Conservation (phyloP, 2,113 vertebrate genomes). For the Ptilonorhynchus violaceus region DNA sequence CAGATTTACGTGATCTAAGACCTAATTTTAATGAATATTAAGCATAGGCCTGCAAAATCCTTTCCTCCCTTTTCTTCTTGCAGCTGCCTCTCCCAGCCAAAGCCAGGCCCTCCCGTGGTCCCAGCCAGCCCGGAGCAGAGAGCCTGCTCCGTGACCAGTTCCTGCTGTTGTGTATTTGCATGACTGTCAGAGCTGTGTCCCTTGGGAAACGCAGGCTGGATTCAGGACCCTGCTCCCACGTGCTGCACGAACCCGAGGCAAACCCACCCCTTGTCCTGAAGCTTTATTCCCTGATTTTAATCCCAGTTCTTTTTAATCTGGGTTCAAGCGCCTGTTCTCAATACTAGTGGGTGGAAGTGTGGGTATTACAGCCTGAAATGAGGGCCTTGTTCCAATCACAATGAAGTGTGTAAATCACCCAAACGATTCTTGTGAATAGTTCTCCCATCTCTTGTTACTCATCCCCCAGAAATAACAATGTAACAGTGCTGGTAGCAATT, state of each 20-base stretch:
- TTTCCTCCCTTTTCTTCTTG: not conserved
- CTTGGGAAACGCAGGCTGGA: not conserved
- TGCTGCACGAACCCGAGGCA: not conserved
- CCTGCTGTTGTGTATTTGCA: not conserved
- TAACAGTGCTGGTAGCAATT: not conserved
- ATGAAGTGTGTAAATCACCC: not conserved
- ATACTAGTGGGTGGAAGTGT: not conserved
- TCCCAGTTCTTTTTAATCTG: not conserved
- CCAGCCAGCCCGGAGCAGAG: not conserved
- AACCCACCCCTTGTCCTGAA: not conserved
- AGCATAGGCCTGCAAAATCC: not conserved
- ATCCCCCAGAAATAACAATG: not conserved
- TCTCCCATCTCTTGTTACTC: not conserved
- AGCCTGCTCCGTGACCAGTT: not conserved
- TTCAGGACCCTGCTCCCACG: rapidly evolving
- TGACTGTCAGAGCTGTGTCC: rapidly evolving
- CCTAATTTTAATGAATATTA: not conserved
- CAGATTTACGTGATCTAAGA: not conserved
- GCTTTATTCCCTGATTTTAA: not conserved
- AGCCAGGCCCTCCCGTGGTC: rapidly evolving
- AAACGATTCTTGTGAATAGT: not conserved
- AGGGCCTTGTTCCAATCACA: not conserved
- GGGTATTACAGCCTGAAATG: not conserved
- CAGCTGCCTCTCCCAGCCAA: not conserved
- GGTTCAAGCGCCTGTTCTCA: not conserved